Evolutionary conservation across 2,113 vertebrate genomes (phyloP), one percentile per base, ranked within the genome.

Genomic region (Cinclus mexicanus): DNA sequence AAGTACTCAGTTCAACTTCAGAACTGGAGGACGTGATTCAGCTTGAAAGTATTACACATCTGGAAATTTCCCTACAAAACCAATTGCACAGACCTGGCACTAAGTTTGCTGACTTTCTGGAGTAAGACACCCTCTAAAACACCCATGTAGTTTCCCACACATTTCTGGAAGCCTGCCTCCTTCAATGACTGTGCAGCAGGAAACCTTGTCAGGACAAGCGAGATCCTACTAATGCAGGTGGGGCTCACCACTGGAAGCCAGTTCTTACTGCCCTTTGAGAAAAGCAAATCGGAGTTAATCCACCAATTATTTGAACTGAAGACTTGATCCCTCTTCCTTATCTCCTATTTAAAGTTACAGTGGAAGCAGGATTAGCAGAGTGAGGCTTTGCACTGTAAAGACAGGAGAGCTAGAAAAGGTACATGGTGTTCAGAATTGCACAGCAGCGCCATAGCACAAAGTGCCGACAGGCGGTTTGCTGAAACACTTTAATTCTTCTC

Each of bases 341-440:
- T 33, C 71, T 93, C 84, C 82, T 93, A 46, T 85, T 87, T 69
- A 69, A 82, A 85, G 87, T 95, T 90, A 53, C 1, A 0, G 57
- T 31, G 42, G 87, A 79, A 95, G 91, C 2, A 80, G 70, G 84
- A 91, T 88, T 94, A 95, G 42, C 41, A 68, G 63, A 90, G 37
- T 10, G 31, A 77, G 53, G 81, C 49, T 93, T 78, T 67, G 29
- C 44, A 15, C 50, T 25, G 14, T 12, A 18, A 41, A 67, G 44
- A 26, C 56, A 50, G 57, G 35, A 70, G 24, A 87, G 86, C 14
- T 50, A 67, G 35, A 23, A 50, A n/a, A 69, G 37, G 25, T 21
- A 29, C 0, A 0, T 1, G 1, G 55, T 3, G 0, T 18, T 19
- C 14, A 14, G 42, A 67, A 18, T 44, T 9, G 24, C 35, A 10